Evolutionary conservation across 2,888 invertebrate genomes (phyloP).

Genomic region (Athalia cordata): DNA sequence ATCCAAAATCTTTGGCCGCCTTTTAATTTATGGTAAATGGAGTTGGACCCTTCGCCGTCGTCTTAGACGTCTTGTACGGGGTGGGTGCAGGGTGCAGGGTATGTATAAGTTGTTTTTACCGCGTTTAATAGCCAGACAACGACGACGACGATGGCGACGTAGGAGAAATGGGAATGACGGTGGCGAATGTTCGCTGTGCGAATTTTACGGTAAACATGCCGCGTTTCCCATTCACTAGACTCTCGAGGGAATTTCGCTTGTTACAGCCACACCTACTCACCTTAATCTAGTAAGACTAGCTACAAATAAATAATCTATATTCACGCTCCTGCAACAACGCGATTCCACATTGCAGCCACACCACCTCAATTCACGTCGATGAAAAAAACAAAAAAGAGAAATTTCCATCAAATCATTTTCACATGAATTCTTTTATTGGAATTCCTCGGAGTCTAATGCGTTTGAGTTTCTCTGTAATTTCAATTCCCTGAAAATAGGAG

Average conservation of each 20-base stretch:
- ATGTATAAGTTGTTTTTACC: too few species aligned
- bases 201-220: slow-evolving; percentile 29
- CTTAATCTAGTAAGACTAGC: slow-evolving; percentile 4
- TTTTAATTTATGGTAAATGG: slow-evolving; percentile 37
- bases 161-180: neutral
- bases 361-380: too few species aligned
- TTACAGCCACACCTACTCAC: neutral
- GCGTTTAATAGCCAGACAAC: too few species aligned
- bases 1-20: slow-evolving; percentile 20
- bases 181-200: neutral
- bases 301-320: neutral
- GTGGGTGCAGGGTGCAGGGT: too few species aligned
- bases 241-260: slow-evolving; percentile 22
- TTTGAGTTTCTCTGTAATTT: too few species aligned
- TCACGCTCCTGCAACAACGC: neutral
- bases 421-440: too few species aligned
- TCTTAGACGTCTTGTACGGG: too few species aligned
- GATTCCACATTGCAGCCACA: too few species aligned
- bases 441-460: too few species aligned
- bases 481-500: too few species aligned
- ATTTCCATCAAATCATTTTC: too few species aligned
- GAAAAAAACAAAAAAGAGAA: too few species aligned
- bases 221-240: neutral
- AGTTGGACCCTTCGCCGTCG: slow-evolving; percentile 3
- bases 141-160: neutral